Conservation (phyloP, 2,888 invertebrate species). For the Eucera pruinosa region DNA sequence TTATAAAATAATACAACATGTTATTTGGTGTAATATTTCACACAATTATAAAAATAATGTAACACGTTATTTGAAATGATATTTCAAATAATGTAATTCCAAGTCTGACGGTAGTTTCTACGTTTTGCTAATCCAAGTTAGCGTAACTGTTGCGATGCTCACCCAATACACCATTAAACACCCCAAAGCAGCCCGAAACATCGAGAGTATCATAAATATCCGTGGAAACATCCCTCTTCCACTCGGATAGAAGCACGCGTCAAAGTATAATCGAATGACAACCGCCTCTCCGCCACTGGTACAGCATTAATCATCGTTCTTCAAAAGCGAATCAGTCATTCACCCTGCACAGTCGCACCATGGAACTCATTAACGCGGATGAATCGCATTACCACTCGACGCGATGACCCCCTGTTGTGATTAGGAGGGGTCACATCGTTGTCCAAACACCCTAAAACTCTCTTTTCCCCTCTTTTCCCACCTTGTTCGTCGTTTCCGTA, state of each 20-base stretch:
- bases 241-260: conserved; percentile 10
- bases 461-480: neutral
- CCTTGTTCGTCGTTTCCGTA: neutral
- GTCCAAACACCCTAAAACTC: neutral
- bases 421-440: conserved; percentile 18
- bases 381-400: conserved; percentile 50
- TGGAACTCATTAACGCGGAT: conserved; percentile 47
- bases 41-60: no score
- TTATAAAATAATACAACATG: no score
- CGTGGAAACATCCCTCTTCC: neutral
- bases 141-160: no score
- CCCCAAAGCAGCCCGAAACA: neutral
- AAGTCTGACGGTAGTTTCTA: neutral
- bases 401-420: conserved; percentile 24
- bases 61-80: no score
- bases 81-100: no score
- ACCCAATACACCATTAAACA: neutral
- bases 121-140: neutral
- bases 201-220: neutral
- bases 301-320: conserved; percentile 19
- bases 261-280: conserved; percentile 33
- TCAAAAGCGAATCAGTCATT: conserved; percentile 19
- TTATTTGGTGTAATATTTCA: no score
- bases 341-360: conserved; percentile 6
- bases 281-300: conserved; percentile 2